Conservation (phyloP, 53 echinoderm and acorn worm genomes). For the Actinopyga echinites region DNA sequence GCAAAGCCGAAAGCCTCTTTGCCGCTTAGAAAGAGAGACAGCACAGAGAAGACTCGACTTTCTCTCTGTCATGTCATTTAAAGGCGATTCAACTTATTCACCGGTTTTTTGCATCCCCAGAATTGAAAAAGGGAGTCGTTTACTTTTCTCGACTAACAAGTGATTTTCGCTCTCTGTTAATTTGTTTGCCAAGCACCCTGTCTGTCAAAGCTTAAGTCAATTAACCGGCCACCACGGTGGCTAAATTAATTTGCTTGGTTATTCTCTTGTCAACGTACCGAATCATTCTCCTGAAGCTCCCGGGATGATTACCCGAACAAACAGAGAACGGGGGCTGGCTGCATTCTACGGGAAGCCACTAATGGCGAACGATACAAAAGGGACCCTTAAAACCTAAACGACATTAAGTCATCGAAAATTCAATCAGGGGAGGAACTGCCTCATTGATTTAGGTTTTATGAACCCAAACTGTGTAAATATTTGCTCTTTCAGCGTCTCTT, state of each 20-base stretch:
- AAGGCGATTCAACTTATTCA: too few species aligned
- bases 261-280: neutral
- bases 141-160: constrained; percentile 39
- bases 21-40: too few species aligned
- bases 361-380: constrained; percentile 31
- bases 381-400: neutral
- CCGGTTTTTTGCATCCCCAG: too few species aligned
- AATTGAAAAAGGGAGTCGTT: neutral
- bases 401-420: constrained; percentile 24
- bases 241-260: constrained; percentile 43
- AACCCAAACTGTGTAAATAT: constrained; percentile 19
- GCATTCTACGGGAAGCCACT: constrained; percentile 11
- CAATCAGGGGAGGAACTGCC: neutral
- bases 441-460: neutral
- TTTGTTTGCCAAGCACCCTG: constrained; percentile 31
- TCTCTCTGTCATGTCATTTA: too few species aligned
- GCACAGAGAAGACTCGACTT: too few species aligned
- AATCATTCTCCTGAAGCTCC: constrained; percentile 2
- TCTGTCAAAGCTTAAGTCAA: constrained; percentile 41
- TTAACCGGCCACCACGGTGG: constrained; percentile 29
- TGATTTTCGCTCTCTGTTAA: constrained; percentile 29
- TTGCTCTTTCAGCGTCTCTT: neutral
- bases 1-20: too few species aligned
- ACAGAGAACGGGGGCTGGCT: neutral
- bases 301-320: constrained; percentile 13